Evolutionary conservation across 1,140 invertebrate genomes (phyloP).

Genomic region (Pseudomyrmex concolor): DNA sequence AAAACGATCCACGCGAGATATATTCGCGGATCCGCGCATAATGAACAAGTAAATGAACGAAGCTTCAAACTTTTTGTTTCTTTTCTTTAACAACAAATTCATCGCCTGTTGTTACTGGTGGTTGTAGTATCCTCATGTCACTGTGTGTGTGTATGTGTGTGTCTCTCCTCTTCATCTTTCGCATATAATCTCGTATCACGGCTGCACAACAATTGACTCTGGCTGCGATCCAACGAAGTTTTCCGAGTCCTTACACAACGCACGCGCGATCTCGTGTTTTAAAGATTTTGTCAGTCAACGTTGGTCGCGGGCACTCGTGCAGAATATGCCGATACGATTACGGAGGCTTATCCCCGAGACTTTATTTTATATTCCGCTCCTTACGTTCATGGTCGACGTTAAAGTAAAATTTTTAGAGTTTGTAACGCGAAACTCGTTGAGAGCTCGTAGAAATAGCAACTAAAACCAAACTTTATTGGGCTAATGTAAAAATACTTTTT

Average conservation of each 20-base stretch:
- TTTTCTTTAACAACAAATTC: not conserved
- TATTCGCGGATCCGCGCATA: not conserved
- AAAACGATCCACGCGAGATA: not conserved
- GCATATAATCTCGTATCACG: constrained; percentile 36
- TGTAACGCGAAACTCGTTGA: too few relatives aligned
- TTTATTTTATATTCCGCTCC: too few relatives aligned
- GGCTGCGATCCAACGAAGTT: constrained; percentile 53
- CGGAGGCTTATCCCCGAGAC: not conserved
- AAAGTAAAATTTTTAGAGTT: not conserved
- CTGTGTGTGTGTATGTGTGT: not conserved
- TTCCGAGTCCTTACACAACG: constrained; percentile 51
- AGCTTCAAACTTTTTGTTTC: not conserved
- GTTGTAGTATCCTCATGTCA: too few relatives aligned
- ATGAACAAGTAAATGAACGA: not conserved
- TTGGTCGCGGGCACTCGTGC: not conserved
- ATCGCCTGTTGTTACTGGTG: not conserved
- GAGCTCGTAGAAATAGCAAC: too few relatives aligned
- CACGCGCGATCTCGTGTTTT: constrained; percentile 27
- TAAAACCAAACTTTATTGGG: too few relatives aligned
- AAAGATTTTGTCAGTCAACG: constrained; percentile 31
- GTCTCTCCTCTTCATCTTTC: not conserved
- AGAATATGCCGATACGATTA: constrained; percentile 32
- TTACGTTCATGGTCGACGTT: not conserved
- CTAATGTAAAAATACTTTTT: too few relatives aligned
- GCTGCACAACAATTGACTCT: constrained; percentile 51